Conservation (phyloP, 1,140 invertebrate species). For the Ostrea denselamellosa region DNA sequence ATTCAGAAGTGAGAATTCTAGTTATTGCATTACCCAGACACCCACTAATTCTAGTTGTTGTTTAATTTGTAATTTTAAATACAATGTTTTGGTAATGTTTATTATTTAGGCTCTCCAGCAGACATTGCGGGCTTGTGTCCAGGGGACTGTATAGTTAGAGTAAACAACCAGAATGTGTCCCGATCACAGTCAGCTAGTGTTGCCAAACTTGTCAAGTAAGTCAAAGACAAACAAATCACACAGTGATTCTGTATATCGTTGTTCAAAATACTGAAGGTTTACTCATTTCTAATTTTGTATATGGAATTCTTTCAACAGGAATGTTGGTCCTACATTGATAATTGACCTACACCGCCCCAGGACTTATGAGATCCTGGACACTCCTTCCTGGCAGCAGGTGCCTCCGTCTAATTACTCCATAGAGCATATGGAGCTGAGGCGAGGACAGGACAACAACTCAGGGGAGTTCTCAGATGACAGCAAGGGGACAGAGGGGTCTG, state of each 20-base stretch:
- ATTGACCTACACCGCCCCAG: slow-evolving; percentile 64
- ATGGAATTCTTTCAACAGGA: slow-evolving; percentile 59
- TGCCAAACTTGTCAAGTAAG: slow-evolving; percentile 77
- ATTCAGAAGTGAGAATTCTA: too few species aligned
- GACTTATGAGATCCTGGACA: slow-evolving; percentile 59
- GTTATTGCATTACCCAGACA: too few species aligned
- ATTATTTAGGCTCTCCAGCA: slow-evolving; percentile 87
- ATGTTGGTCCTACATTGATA: slow-evolving; percentile 59
- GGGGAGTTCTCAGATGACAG: slow-evolving; percentile 53
- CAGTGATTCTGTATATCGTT: too few species aligned
- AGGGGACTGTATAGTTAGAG: slow-evolving; percentile 93
- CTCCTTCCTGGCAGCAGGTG: slow-evolving; percentile 49
- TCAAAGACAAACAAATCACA: slow-evolving; percentile 17
- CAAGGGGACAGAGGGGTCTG: slow-evolving; percentile 62
- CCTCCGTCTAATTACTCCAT: slow-evolving; percentile 28
- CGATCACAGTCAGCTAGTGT: slow-evolving; percentile 76
- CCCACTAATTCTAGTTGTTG: neutral
- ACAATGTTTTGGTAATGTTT: neutral
- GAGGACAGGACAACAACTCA: slow-evolving; percentile 52
- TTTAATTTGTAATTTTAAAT: neutral
- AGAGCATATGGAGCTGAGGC: slow-evolving; percentile 53
- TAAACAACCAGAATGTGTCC: slow-evolving; percentile 89
- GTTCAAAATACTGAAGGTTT: neutral
- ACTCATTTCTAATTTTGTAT: neutral
- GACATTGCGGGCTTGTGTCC: slow-evolving; percentile 93